Base-by-base conservation (phyloP, 2,113 vertebrate genomes). In the Argyrosomus japonicus region DNA sequence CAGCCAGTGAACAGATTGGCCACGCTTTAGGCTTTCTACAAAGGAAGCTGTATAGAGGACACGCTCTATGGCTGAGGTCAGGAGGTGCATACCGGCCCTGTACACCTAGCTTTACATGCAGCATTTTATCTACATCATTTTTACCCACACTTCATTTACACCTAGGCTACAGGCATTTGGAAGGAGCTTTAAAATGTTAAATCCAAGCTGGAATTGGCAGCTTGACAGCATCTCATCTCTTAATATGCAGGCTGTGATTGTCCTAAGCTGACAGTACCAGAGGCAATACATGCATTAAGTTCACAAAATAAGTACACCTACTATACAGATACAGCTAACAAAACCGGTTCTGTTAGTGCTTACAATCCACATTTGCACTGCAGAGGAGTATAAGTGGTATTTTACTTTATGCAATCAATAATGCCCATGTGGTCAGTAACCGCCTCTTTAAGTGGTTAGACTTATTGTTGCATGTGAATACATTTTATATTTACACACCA, bases 1-100 rank as follows among this genome's bases (percentile, higher is more conserved):
- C 85, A 57, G 61, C 63, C 51, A 81, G 69, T 60, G 75, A 78
- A 84, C 88, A 90, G 85, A 82, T 90, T 87, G 86, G 69, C 62
- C 71, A 56, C 29, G 54, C 69, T 68, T 25, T 77, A 23, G 65
- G 73, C 73, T 77, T 77, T 61, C 54, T 57, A 13, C 53, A 69
- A 45, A 54, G 57, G 43, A 71, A 62, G 67, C 60, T 10, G 0
- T 12, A 40, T 8, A 58, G 40, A 62, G 12, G 61, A 40, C 43
- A 53, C 19, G 61, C 27, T 45, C 8, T 67, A 17, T 75, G 60
- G 0, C 54, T 40, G 60, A 27, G 45, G 27, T 83, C 32, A 64
- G 57, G 12, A 75, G 19, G 43, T 75, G n/a, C 19, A 62, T 36
- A 19, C 12, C 27, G 60, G 3, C 21, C 18, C 27, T 50, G 40